These are phyloP conservation scores for Metridium senile DNA, from an alignment of 92 coral and sea anemone genomes.

Conservation along the genomic window DNA sequence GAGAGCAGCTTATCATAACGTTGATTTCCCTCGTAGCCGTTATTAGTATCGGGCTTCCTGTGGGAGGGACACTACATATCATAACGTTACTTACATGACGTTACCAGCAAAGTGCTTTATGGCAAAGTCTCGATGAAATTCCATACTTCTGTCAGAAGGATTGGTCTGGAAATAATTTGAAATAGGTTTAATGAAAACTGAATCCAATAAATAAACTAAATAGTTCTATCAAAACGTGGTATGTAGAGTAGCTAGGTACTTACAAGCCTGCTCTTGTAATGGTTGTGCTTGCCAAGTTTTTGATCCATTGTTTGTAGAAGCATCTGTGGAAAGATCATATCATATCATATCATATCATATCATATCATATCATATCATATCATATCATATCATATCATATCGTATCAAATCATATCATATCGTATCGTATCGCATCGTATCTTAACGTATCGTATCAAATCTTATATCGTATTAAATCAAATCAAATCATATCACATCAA, in stretches of 20 bases:
- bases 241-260: conserved; percentile 1
- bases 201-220: neutral
- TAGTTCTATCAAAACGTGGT: neutral
- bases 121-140: conserved; percentile 86
- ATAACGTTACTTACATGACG: conserved; percentile 78
- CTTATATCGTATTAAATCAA: too few species aligned
- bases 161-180: conserved; percentile 67
- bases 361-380: too few species aligned
- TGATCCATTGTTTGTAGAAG: conserved; percentile 95
- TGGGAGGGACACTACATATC: too few species aligned
- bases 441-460: too few species aligned
- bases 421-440: too few species aligned
- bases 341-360: too few species aligned
- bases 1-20: too few species aligned
- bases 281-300: conserved; percentile 80
- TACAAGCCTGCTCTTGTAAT: conserved; percentile 92
- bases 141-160: conserved; percentile 83
- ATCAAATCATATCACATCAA: too few species aligned
- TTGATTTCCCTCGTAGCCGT: too few species aligned
- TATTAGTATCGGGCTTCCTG: too few species aligned
- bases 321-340: conserved; percentile 48
- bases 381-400: too few species aligned
- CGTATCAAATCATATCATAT: too few species aligned
- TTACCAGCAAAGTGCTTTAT: conserved; percentile 94
- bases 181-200: neutral